Base-by-base conservation (phyloP, 1,140 invertebrate species). In the Drosophila funebris region DNA sequence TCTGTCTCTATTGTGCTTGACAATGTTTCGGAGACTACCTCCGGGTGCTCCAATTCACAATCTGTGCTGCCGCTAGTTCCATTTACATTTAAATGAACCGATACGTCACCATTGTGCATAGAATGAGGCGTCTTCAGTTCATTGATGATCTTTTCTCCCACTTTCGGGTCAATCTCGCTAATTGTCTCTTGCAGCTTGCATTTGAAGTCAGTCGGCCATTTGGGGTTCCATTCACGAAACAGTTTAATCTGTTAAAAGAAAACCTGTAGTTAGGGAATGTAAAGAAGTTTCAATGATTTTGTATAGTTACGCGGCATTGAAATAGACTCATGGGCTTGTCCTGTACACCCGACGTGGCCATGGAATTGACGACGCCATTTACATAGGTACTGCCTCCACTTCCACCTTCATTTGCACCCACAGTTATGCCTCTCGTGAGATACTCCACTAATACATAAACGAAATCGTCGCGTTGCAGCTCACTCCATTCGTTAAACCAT, bases 401-500 rank as follows among this genome's bases (percentile, higher is more conserved):
- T 20, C 37, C 69, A 54, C 16, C 41, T 44, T 22, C 74, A 37
- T 13, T 62, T 13, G 29, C 48, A 27, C 60, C 48, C 13, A 53
- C 62, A 36, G 94, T 93, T 27, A 93, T 92, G 1, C 92, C 3
- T 92, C 92, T 13, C n/a, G 90, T 91, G 53, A 95, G 93, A 73
- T 94, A 95, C 67, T 96, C 95, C 33, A 96, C 92, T 11, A 97
- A 92, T 54, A 97, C 94, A 16, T 95, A 94, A 29, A 97, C 81
- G 91, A 98, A 98, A 90, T 98, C 96, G 66, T 94, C 94, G 54
- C 96, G 93, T 91, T 98, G 96, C 92, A 97, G 93, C 77, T 96
- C 95, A 87, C 96, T 97, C 94, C 96, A 98, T 90, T 97, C 96
- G 80, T 94, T 93, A 91, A 98, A 98, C 97, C 97, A 98, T 89